phyloP scores from a whole-genome alignment of 2,888 invertebrate genomes.

The Lasioglossum vierecki region DNA sequence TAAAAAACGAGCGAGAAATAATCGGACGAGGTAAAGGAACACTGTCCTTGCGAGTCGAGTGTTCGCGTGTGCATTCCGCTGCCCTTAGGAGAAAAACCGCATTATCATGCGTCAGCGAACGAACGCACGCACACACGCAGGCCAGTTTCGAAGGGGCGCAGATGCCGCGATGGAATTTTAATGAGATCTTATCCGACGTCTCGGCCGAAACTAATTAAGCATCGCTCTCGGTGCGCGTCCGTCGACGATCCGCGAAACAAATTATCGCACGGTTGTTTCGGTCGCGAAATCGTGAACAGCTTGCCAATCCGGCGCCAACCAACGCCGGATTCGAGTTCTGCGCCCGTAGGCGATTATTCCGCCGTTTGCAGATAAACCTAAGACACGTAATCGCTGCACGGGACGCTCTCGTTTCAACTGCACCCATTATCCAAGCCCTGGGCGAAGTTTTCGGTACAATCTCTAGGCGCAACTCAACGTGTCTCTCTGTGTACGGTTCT shows the following conservation, averaged over 20 bases:
- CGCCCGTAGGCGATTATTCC: neutral
- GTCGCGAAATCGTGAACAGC: conserved; percentile 9
- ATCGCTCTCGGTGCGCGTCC: neutral
- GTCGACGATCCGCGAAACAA: conserved; percentile 14
- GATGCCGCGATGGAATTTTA: conserved; percentile 58
- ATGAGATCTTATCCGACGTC: conserved; percentile 56
- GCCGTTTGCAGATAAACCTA: neutral
- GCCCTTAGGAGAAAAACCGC: conserved; percentile 43
- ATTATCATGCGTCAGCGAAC: conserved; percentile 52
- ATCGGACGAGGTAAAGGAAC: conserved; percentile 12
- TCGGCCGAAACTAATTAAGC: conserved; percentile 53
- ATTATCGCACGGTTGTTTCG: conserved; percentile 14
- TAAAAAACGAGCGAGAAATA: neutral
- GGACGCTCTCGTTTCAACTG: neutral
- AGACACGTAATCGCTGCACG: neutral
- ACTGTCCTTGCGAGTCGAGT: conserved; percentile 36
- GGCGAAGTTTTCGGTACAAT: too few relatives aligned
- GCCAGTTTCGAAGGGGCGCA: conserved; percentile 33
- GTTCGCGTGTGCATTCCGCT: conserved; percentile 40
- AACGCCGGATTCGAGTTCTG: neutral
- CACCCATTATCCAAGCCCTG: neutral
- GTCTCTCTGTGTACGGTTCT: too few relatives aligned
- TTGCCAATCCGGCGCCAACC: neutral
- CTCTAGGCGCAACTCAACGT: too few relatives aligned
- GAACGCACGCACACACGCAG: neutral